Conservation (phyloP, 2,797 vertebrate species). For the Liasis olivaceus region DNA sequence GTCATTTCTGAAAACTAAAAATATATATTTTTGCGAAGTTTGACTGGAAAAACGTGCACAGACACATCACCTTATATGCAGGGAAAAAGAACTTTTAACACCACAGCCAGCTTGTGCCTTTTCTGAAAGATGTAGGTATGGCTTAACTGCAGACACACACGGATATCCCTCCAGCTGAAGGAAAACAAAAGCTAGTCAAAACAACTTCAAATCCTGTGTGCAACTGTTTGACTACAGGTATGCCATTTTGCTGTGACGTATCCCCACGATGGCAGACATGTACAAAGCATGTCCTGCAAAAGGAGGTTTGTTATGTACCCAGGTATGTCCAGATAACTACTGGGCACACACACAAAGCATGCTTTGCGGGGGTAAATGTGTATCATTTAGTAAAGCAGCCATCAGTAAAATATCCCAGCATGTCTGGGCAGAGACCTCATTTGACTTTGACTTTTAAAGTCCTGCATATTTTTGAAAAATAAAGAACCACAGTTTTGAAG, state of each 20-base stretch:
- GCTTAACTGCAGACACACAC: no score
- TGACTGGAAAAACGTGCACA: background rate
- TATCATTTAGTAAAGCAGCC: background rate
- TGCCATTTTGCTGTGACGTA: background rate
- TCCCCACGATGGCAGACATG: background rate
- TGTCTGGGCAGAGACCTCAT: no score
- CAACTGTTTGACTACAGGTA: background rate
- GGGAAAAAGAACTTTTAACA: no score
- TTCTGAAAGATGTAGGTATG: no score
- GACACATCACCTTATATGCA: no score
- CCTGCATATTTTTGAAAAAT: no score
- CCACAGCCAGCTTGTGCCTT: no score
- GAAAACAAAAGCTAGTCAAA: background rate
- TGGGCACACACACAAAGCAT: background rate
- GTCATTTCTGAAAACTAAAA: background rate
- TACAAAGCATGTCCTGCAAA: background rate
- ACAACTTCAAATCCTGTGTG: background rate
- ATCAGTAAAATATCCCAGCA: no score
- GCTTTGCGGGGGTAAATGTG: background rate
- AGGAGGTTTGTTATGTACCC: background rate
- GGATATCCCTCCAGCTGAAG: background rate
- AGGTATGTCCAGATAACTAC: background rate
- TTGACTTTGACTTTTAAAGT: no score
- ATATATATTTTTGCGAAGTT: no score
- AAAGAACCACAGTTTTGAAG: no score